Evolutionary conservation across 2,888 invertebrate species (phyloP).

Genomic region (Athalia rosae): DNA sequence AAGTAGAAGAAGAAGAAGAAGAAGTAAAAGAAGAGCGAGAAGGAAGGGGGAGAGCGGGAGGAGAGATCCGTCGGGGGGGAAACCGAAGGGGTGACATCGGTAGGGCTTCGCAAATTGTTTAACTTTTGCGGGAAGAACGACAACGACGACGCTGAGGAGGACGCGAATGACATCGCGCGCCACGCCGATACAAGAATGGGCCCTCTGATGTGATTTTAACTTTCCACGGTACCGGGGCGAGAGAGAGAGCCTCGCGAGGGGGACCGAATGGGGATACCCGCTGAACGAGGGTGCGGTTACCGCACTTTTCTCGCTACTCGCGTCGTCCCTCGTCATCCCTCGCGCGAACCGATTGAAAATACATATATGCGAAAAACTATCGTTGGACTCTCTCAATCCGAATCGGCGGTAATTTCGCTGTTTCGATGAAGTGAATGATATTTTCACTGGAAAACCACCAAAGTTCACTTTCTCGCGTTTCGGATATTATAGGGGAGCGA

Average conservation of each 20-base stretch:
- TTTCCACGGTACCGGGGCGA: conserved; percentile 54
- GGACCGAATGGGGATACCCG: background rate
- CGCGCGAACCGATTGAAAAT: too few species aligned
- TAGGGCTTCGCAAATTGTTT: conserved; percentile 61
- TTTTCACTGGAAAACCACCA: too few species aligned
- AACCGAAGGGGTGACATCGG: conserved; percentile 45
- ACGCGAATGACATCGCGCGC: conserved; percentile 50
- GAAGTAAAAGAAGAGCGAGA: conserved; percentile 32
- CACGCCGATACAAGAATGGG: conserved; percentile 64
- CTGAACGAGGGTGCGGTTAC: conserved; percentile 40
- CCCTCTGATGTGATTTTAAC: conserved; percentile 64
- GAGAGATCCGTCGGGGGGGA: background rate
- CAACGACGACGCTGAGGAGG: conserved; percentile 41
- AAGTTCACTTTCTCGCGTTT: too few species aligned
- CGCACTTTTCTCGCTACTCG: conserved; percentile 27
- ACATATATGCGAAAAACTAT: too few species aligned
- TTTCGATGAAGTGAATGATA: too few species aligned
- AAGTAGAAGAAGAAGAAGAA: background rate
- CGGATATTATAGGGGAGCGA: too few species aligned
- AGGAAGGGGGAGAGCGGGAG: conserved; percentile 42
- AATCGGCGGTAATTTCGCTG: too few species aligned
- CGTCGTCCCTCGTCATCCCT: background rate
- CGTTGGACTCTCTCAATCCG: conserved; percentile 14
- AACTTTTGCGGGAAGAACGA: conserved; percentile 57
- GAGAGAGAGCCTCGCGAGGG: background rate